These are phyloP conservation scores for Acanthornis magna DNA, from an alignment of 2,797 vertebrate species.

Conservation along the genomic window DNA sequence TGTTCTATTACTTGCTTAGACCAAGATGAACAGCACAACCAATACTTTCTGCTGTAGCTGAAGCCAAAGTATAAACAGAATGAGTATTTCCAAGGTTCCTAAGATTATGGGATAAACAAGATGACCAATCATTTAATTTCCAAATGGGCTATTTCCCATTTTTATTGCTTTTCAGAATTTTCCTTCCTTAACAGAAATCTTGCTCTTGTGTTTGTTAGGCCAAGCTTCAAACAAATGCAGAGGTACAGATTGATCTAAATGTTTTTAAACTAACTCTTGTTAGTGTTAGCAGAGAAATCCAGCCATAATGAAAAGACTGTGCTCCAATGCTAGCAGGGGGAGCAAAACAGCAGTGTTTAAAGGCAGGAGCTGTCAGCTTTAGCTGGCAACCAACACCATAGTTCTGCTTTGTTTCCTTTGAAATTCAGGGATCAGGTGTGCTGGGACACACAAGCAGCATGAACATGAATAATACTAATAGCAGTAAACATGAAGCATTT, in stretches of 20 bases:
- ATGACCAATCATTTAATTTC: not conserved
- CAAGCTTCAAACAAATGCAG: not conserved
- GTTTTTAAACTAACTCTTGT: not conserved
- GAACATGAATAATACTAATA: not conserved
- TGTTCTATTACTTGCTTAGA: not conserved
- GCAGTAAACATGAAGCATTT: not conserved
- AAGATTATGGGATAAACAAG: not conserved
- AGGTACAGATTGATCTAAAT: not conserved
- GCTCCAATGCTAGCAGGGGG: not conserved
- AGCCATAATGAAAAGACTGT: not conserved
- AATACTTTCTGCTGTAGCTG: not conserved
- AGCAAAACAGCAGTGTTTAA: not conserved
- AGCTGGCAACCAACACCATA: not conserved
- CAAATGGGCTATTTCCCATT: not conserved
- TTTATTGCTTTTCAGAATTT: not conserved
- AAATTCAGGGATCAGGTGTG: not conserved
- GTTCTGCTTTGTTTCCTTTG: not conserved
- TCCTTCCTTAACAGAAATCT: not conserved
- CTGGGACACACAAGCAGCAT: not conserved
- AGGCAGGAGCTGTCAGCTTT: not conserved
- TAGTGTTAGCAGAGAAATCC: not conserved
- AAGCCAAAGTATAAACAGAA: not conserved
- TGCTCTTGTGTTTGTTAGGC: not conserved
- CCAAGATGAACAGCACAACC: not conserved
- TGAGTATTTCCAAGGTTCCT: not conserved